Conservation (phyloP, 2,888 invertebrate genomes). For the Rotaria magnacalcarata region DNA sequence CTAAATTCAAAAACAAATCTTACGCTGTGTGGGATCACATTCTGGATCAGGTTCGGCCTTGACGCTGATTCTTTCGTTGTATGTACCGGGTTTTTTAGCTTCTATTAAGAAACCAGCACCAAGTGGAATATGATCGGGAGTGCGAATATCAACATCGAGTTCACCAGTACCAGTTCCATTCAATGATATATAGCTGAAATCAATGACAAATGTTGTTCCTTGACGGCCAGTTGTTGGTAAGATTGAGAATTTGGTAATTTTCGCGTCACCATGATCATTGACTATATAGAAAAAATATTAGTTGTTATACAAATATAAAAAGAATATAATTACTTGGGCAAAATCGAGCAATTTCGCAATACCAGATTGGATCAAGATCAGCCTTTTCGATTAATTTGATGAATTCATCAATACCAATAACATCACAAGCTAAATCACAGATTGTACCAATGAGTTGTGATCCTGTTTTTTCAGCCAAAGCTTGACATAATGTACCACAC, state of each 20-base stretch:
- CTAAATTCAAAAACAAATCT: background rate
- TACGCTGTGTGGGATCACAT: slow-evolving; percentile 53
- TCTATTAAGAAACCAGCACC: slow-evolving; percentile 49
- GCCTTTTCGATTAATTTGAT: slow-evolving; percentile 51
- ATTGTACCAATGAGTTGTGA: slow-evolving; percentile 50
- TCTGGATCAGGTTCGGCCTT: slow-evolving; percentile 52
- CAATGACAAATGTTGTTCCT: slow-evolving; percentile 48
- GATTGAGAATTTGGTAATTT: slow-evolving; percentile 49
- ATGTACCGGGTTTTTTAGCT: slow-evolving; percentile 50
- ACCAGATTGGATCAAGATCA: slow-evolving; percentile 53
- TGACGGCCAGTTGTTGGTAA: slow-evolving; percentile 51
- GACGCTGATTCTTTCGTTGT: slow-evolving; percentile 49
- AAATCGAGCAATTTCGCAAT: slow-evolving; percentile 51
- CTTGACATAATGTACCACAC: slow-evolving; percentile 50
- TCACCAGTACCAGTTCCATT: slow-evolving; percentile 55
- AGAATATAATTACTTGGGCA: slow-evolving; percentile 48
- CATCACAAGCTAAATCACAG: slow-evolving; percentile 52
- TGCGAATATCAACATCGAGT: slow-evolving; percentile 51
- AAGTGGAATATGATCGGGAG: slow-evolving; percentile 6
- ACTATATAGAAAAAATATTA: slow-evolving; percentile 38
- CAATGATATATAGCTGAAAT: slow-evolving; percentile 48
- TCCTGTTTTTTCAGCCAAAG: slow-evolving; percentile 50
- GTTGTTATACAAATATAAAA: background rate
- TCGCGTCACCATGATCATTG: slow-evolving; percentile 52
- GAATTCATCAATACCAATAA: slow-evolving; percentile 52